Base-by-base conservation (phyloP, 2,113 vertebrate species). In the Semicossyphus pulcher region DNA sequence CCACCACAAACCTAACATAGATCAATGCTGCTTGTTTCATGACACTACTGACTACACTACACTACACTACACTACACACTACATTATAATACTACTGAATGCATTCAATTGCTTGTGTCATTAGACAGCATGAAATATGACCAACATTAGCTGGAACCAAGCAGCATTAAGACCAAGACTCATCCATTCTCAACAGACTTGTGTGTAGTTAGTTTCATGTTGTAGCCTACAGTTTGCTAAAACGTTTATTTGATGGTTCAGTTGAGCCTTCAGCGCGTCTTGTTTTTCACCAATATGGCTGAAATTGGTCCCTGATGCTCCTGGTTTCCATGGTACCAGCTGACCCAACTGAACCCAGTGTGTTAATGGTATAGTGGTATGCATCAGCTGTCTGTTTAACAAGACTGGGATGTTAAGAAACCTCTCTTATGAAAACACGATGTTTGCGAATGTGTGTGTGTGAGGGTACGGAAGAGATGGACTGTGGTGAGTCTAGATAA, bases 321-420 rank as follows among this genome's bases (percentile, higher is more conserved):
- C 26, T 34, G 51, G 62, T 76, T 68, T 47, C 57, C 67, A 54
- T 64, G 52, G 77, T 53, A 21, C 73, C 51, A 26, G 9, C 23
- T 53, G 42, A 66, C 72, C 48, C 15, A 1, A 4, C 1, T 45
- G 37, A 71, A 25, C 20, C n/a, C n/a, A 36, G 23, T 14, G 28
- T 44, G 37, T 66, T 76, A 29, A 65, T 48, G 20, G 32, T 57
- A 23, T 36, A 14, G 42, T 23, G 63, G n/a, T 39, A 58, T 45
- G 8, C 57, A 29, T 32, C 12, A n/a, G 12, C 57, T 41, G 14
- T 57, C 23, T 42, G 15, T 26, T 21, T 34, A 47, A 57, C 34
- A 10, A 29, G 44, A 60, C 26, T 2, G 26, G 11, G 28, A 7
- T 14, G 31, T 64, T 23, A 44, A 47, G 37, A 15, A 68, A 36